Evolutionary conservation across 2,113 vertebrate genomes (phyloP), one percentile per base, ranked within the genome.

Genomic region (Podilymbus podiceps): DNA sequence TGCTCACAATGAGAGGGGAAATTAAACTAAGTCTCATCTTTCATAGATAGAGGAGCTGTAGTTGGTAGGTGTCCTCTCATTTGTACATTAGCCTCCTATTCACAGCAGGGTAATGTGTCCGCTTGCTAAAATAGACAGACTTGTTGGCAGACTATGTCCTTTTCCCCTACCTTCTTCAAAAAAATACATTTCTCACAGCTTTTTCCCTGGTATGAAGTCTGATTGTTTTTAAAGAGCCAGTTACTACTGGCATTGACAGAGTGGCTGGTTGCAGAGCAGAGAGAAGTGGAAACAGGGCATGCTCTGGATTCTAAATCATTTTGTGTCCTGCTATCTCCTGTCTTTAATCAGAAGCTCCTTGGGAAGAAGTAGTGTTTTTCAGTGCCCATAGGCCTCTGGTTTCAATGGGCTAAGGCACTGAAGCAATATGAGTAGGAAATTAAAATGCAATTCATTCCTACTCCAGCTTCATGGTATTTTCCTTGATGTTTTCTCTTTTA

Each of bases 401-500:
- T 90, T 90, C 90, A 85, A 49, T 64, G 56, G 15, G 30, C 50
- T 30, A 19, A 93, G 88, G 58, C 38, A 23, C 6, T 9, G 89
- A 64, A 71, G 87, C 42, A 90, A 42, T 82, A 33, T 3, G 53
- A 87, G 28, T 22, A 92, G 69, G 69, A 87, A 82, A 68, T 62
- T 72, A 82, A 96, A 92, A 89, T 66, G n/a, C 53, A 89, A 46
- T 93, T 95, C 12, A 77, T 92, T 90, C 71, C 44, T 52, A 31
- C 38, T 81, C 52, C 4, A 30, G 2, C 76, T 94, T 90, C 68
- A 12, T 75, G 21, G 12, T 82, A 40, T 84, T 94, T 94, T 84
- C 71, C 92, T 86, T 86, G 5, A 40, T 67, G 19, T 60, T 92
- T 88, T 73, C 31, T 58, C 40, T 84, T 78, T 90, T 46, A n/a